Base-by-base conservation (phyloP, 2,797 vertebrate genomes). In the Coreius guichenoti region DNA sequence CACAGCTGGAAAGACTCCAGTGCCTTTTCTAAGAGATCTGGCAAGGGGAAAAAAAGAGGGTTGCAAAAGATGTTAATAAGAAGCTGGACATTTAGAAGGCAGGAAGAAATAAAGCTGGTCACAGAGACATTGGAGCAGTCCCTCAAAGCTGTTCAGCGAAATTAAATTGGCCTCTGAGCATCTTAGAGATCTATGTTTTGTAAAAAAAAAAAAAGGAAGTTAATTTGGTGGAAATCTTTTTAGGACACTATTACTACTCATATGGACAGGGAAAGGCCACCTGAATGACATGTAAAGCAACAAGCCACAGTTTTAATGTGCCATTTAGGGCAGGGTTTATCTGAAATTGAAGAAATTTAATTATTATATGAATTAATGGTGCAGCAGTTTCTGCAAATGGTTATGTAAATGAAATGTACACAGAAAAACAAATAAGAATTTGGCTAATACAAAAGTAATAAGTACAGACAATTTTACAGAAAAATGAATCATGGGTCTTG, bases 61-160 rank as follows among this genome's bases (percentile, higher is more conserved):
- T 84, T 84, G 73, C 63, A 58, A 78, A 84, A 72, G 51, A 85
- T 85, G 76, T 85, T 85, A 84, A 84, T 84, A 78, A 78, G 82
- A 67, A 77, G 68, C 73, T 83, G 81, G 58, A 54, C 58, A 5
- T 68, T 68, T 36, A 36, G 72, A 83, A 54, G 58, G 58, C 23
- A 68, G 63, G 31, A 54, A 68, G 36, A 11, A 79, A 69, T 61
- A 61, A 58, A 85, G 83, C 76, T 80, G 83, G 39, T 70, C 19
- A 61, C 21, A 56, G 74, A 85, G 67, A 84, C n/a, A 58, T 36
- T 61, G 51, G 51, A 26, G 29, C 76, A 43, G 23, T 43, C 33
- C 54, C 33, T 51, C 58, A 54, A 70, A 79, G 51, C 26, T 39
- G 21, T 26, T 67, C 23, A 2, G 76, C 47, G 14, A 54, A 54